Base-by-base conservation (phyloP, 2,888 invertebrate genomes). In the Stenolophus ochropezus region DNA sequence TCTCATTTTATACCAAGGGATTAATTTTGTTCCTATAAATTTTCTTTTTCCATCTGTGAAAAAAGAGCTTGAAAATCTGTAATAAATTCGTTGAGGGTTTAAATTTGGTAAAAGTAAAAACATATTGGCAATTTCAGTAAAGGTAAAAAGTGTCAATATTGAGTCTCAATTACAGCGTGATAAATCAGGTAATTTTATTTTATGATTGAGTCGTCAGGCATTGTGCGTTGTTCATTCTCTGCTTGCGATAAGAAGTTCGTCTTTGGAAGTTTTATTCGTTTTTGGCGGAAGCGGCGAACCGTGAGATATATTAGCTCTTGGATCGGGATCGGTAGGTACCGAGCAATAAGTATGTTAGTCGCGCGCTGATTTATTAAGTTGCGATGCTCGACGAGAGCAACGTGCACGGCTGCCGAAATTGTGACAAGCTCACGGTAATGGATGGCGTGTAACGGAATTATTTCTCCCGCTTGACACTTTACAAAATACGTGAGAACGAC, bases 241-340 rank as follows among this genome's bases (percentile, higher is more conserved):
- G 18, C 33, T 56, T 16, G 18, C 76, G 76, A 77, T 58, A 77
- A 77, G 56, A 58, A 77, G 56, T 77, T 77, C 33, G 56, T 58
- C 77, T 77, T 77, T 76, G 27, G 61, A 77, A 77, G 56, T 61
- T 77, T 61, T 61, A 77, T 77, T 76, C 56, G 76, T 76, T 76
- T 76, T 56, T 33, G 42, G 42, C 61, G 61, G 77, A 47, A 77
- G 61, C 77, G 47, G 53, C 47, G 77, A 77, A 77, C 56, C 61
- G 47, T 47, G 77, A 77, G 77, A 77, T 77, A 77, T 77, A 77
- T 77, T 65, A 61, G 61, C 77, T 69, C 69, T 33, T 42, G 21
- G 33, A 56, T 21, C 23, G 61, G 5, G 33, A n/a, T 53, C 53
- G 61, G 14, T 61, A 23, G 11, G 23, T 23, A 61, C 61, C 61